Evolutionary conservation across 2,888 invertebrate species (phyloP), one percentile per base, ranked within the genome.

Genomic region (Xestia ashworthii): DNA sequence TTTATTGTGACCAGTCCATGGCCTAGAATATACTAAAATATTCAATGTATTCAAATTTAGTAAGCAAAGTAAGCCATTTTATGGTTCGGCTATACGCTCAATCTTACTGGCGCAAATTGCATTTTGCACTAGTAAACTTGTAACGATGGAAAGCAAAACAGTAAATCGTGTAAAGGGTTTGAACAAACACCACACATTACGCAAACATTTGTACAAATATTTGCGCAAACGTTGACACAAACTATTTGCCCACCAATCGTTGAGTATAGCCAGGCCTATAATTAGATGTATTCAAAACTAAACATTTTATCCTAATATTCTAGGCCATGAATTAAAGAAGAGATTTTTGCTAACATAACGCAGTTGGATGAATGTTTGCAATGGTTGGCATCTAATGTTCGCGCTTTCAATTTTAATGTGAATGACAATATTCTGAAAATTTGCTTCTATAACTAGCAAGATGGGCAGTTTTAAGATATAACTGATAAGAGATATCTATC

Each of bases 361-460:
- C 32, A 48, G 41, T 41, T n/a, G 5, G 5, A 77, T 64, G n/a
- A 50, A 1, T 32, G 55, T 60, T 79, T n/a, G 66, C 48, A 68
- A 38, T 71, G 22, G n/a, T 55, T 58, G 14, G 79, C 71, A 58
- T 66, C 44, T 79, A 83, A 72, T 60, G 67, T 71, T 68, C 71
- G 68, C 19, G 78, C 71, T 81, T 79, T 41, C 0, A 62, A 48
- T 55, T 71, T 65, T n/a, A 25, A 3, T 65, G 58, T n/a, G 14
- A 53, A 38, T 69, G 4, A 55, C 8, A 50, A 38, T 38, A 4
- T 46, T 48, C 44, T 16, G 11, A 5, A 32, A 64, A 76, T 48
- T 11, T 25, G 76, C 76, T 76, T 66, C 12, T 46, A 38, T 14
- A 50, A 74, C 46, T 48, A 55, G 50, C 46, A 46, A 60, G 11